phyloP scores from a whole-genome alignment of 1,140 invertebrate genomes.

The Zophobas atratus region DNA sequence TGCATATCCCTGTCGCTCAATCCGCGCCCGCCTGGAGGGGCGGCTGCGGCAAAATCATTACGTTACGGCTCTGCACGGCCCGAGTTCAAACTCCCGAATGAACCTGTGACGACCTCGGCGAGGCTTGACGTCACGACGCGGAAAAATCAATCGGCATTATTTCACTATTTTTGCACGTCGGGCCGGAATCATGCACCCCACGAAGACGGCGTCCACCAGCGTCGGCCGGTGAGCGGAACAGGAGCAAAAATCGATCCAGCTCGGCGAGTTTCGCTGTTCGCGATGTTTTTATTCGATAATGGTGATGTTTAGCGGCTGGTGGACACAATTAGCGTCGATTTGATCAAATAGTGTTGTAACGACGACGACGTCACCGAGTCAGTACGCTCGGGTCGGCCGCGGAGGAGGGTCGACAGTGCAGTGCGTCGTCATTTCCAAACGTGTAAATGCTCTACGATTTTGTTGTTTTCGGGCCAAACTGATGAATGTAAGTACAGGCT shows the following conservation, averaged over 20 bases:
- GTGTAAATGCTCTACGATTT: constrained; percentile 40
- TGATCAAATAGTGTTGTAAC: constrained; percentile 45
- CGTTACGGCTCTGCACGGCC: constrained; percentile 20
- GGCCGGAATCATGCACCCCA: background rate
- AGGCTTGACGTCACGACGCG: constrained; percentile 35
- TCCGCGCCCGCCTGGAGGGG: background rate
- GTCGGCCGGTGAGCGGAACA: constrained; percentile 1
- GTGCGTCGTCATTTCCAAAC: constrained; percentile 38
- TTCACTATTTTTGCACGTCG: constrained; percentile 38
- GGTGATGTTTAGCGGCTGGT: constrained; percentile 18
- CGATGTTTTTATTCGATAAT: constrained; percentile 40
- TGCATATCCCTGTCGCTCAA: background rate
- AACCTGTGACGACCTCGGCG: constrained; percentile 47
- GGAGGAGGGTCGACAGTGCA: constrained; percentile 26
- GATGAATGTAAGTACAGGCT: constrained; percentile 53
- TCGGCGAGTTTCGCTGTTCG: constrained; percentile 8
- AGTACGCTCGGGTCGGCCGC: constrained; percentile 39
- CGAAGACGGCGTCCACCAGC: too few species aligned
- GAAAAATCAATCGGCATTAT: constrained; percentile 51
- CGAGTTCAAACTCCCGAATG: constrained; percentile 54
- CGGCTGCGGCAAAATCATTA: constrained; percentile 38
- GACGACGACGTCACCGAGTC: constrained; percentile 2
- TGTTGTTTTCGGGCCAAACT: constrained; percentile 48
- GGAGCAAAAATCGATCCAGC: constrained; percentile 2
- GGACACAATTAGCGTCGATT: constrained; percentile 39